These are phyloP conservation scores for Geococcyx californianus DNA, from an alignment of 2,113 vertebrate genomes.

Conservation along the genomic window DNA sequence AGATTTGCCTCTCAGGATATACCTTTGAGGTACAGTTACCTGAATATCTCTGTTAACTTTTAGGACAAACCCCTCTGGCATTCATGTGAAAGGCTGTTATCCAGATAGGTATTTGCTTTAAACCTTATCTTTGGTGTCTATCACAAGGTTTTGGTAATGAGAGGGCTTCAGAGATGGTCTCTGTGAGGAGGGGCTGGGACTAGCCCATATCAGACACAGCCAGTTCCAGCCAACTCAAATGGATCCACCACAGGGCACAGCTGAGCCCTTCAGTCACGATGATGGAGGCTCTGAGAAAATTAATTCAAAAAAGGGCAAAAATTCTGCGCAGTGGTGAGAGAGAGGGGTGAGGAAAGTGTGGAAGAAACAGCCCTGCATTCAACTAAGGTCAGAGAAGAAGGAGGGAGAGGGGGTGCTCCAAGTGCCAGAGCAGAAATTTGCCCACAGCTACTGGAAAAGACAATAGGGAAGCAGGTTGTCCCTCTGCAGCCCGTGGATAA, in stretches of 20 bases:
- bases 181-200: background rate
- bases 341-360: background rate
- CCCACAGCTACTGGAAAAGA: background rate
- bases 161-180: background rate
- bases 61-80: background rate
- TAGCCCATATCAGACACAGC: too few relatives aligned
- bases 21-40: background rate
- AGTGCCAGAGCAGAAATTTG: background rate
- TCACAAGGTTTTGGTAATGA: background rate
- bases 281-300: background rate
- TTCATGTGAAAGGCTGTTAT: background rate
- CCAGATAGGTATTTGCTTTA: background rate
- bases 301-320: background rate
- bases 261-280: too few relatives aligned
- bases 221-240: too few relatives aligned
- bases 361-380: background rate
- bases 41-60: background rate
- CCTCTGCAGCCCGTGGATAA: background rate
- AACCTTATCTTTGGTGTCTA: background rate
- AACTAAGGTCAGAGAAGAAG: background rate
- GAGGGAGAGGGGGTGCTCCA: background rate
- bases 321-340: rapidly evolving
- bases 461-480: rapidly evolving
- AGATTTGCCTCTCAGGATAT: background rate
- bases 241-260: too few relatives aligned